Conservation (phyloP, 2,888 invertebrate species). For the Drosophila histrio region DNA sequence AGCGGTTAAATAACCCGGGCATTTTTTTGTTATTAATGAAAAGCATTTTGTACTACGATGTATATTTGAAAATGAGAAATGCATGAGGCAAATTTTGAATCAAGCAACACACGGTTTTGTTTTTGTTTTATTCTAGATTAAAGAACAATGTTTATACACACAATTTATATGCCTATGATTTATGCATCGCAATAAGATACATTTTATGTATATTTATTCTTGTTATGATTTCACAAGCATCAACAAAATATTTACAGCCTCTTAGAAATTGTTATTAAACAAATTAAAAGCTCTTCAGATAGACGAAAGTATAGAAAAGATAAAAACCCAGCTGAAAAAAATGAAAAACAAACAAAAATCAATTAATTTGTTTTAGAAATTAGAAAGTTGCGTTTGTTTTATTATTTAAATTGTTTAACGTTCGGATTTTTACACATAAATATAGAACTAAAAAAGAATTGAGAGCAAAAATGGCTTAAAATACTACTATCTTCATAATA, state of each 20-base stretch:
- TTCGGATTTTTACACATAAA: slow-evolving; percentile 66
- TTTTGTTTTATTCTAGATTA: slow-evolving; percentile 64
- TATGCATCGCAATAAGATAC: slow-evolving; percentile 36
- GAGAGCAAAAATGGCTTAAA: slow-evolving; percentile 72
- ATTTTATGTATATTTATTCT: slow-evolving; percentile 31
- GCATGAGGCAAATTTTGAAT: slow-evolving; percentile 47
- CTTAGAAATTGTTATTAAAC: background rate
- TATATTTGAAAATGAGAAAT: slow-evolving; percentile 43
- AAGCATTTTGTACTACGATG: slow-evolving; percentile 40
- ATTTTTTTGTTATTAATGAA: slow-evolving; percentile 20
- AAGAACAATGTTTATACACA: slow-evolving; percentile 47
- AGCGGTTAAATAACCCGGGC: slow-evolving; percentile 82
- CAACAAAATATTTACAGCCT: slow-evolving; percentile 72
- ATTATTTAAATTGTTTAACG: slow-evolving; percentile 57
- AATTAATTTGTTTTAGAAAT: slow-evolving; percentile 52
- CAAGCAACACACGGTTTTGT: slow-evolving; percentile 61
- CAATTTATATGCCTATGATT: slow-evolving; percentile 24
- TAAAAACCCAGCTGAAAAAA: background rate
- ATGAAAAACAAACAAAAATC: slow-evolving; percentile 18
- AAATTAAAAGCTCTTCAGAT: background rate
- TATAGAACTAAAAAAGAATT: slow-evolving; percentile 67
- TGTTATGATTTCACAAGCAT: too few relatives aligned
- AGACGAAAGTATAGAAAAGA: background rate
- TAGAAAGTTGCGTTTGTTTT: slow-evolving; percentile 61
- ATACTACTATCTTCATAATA: slow-evolving; percentile 54